phyloP scores from a whole-genome alignment of 2,113 vertebrate species.

The Hirundichthys speculiger region DNA sequence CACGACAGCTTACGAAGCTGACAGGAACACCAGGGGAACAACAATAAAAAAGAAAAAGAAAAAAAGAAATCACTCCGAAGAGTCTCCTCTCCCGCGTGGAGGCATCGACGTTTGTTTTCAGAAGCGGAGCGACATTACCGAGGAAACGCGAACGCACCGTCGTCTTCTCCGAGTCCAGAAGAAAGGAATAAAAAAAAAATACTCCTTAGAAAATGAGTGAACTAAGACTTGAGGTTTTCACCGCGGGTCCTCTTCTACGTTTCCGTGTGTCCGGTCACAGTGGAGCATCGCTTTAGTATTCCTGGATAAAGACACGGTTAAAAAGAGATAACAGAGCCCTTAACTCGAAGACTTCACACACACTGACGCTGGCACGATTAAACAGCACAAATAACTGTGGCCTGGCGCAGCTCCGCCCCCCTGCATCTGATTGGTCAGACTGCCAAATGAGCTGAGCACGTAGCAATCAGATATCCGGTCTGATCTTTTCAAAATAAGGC shows the following conservation, averaged over 20 bases:
- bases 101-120: slow-evolving; percentile 6
- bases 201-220: slow-evolving; percentile 35
- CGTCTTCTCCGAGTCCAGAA: slow-evolving; percentile 18
- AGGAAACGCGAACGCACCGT: not conserved
- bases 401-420: slow-evolving; percentile 56
- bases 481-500: too few relatives aligned
- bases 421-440: slow-evolving; percentile 55
- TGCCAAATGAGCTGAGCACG: too few relatives aligned
- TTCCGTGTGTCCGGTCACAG: not conserved
- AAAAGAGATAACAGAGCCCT: not conserved
- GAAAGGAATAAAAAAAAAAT: not conserved
- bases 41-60: too few relatives aligned
- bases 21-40: not conserved
- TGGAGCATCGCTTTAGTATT: slow-evolving; percentile 46
- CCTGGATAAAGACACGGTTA: slow-evolving; percentile 13
- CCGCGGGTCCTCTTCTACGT: slow-evolving; percentile 9
- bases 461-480: not conserved
- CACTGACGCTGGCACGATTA: slow-evolving; percentile 9
- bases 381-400: slow-evolving; percentile 57
- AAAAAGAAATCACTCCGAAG: slow-evolving; percentile 1
- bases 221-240: not conserved
- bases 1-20: slow-evolving; percentile 17
- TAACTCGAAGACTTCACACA: slow-evolving; percentile 8
- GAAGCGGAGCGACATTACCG: slow-evolving; percentile 46
- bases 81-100: slow-evolving; percentile 50